Evolutionary conservation across 2,888 invertebrate genomes (phyloP).

Genomic region (Temnothorax ravouxi): DNA sequence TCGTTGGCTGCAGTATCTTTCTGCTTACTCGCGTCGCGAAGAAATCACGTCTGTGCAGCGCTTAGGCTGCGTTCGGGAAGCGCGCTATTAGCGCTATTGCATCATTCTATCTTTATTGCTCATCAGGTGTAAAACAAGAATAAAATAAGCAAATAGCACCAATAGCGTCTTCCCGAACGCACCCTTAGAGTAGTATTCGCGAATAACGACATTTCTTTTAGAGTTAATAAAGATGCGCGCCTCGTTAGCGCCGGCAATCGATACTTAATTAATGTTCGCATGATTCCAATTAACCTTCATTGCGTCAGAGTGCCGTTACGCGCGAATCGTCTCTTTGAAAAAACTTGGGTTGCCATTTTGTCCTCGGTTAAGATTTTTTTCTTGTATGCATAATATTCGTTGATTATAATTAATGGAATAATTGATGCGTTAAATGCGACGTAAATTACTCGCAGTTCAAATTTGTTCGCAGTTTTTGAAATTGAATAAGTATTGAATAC

Average conservation of each 20-base stretch:
- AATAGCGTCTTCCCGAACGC: no score
- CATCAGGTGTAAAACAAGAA: no score
- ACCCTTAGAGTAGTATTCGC: constrained; percentile 60
- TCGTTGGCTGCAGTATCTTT: constrained; percentile 58
- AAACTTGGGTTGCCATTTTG: constrained; percentile 21
- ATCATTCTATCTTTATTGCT: no score
- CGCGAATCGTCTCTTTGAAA: constrained; percentile 10
- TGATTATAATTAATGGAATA: not conserved
- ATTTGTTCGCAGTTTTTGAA: not conserved
- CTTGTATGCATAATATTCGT: not conserved
- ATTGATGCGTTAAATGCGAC: no score
- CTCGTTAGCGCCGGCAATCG: constrained; percentile 50
- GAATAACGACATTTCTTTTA: constrained; percentile 52
- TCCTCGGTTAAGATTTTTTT: not conserved
- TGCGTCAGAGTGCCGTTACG: not conserved
- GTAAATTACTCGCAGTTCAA: not conserved
- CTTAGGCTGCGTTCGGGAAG: no score
- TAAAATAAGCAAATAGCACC: no score
- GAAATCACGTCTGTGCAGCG: constrained; percentile 47
- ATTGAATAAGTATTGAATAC: not conserved
- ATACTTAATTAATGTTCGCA: constrained; percentile 45
- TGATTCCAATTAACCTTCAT: constrained; percentile 24
- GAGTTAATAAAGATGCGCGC: constrained; percentile 65
- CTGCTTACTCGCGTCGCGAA: constrained; percentile 58
- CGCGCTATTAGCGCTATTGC: no score